Conservation (phyloP, 2,797 vertebrate species). For the Eulemur mongoz region DNA sequence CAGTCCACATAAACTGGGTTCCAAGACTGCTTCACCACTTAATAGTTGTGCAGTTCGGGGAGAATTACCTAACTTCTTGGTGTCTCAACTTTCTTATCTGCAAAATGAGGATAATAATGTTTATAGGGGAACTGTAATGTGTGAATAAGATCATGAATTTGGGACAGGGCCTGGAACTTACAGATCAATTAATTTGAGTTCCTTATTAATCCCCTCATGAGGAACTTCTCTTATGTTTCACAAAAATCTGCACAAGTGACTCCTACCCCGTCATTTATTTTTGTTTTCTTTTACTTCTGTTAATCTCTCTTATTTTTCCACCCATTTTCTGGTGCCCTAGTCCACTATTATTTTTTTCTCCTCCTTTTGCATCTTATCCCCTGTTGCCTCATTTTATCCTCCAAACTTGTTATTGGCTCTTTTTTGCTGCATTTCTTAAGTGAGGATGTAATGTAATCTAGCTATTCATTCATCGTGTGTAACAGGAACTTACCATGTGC, state of each 20-base stretch:
- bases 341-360: neutral
- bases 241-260: neutral
- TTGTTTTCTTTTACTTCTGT: constrained; percentile 5
- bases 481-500: fast-evolving
- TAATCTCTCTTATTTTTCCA: neutral
- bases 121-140: neutral
- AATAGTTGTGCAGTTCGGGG: neutral
- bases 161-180: neutral
- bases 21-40: neutral
- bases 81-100: constrained; percentile 8
- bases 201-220: neutral
- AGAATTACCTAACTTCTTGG: neutral
- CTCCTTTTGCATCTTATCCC: neutral
- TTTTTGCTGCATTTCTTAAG: neutral
- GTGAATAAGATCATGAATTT: neutral
- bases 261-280: neutral
- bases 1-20: neutral
- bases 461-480: neutral
- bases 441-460: neutral
- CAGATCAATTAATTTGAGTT: neutral
- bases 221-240: neutral
- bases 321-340: neutral
- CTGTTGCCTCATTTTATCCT: constrained; percentile 18
- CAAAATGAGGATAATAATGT: neutral
- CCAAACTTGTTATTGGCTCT: neutral